Percentiles rank a stretch among this genome's conserved stretches.
Evolutionary conservation across 2,797 vertebrate genomes (phyloP).

Genomic region (Microhierax caerulescens): DNA sequence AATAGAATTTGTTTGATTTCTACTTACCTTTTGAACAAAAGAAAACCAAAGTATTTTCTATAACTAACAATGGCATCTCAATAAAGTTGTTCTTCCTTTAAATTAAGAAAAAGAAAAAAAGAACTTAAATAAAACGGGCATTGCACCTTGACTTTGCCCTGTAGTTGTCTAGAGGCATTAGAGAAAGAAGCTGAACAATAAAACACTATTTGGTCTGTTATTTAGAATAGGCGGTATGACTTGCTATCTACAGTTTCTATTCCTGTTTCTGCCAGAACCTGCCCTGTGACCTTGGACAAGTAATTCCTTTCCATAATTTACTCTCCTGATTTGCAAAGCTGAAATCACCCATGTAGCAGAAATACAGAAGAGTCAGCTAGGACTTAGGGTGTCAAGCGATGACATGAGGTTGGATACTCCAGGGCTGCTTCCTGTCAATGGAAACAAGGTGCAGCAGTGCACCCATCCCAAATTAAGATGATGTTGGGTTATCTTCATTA

Average conservation of each 20-base stretch:
- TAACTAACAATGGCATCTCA: background rate
- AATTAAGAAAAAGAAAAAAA: background rate
- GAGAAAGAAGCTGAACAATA: background rate
- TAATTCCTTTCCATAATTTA: background rate
- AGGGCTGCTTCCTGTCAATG: background rate
- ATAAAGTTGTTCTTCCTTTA: background rate
- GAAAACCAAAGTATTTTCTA: background rate
- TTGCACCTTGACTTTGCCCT: background rate
- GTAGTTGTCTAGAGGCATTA: background rate
- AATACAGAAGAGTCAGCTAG: background rate
- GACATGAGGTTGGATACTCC: background rate
- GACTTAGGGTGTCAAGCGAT: background rate
- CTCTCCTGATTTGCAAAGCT: background rate
- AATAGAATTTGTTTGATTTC: constrained; percentile 36
- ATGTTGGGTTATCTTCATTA: background rate
- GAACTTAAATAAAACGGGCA: background rate
- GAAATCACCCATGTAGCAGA: background rate
- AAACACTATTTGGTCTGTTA: background rate
- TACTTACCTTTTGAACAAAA: constrained; percentile 22
- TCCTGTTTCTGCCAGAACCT: background rate
- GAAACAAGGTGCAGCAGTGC: background rate
- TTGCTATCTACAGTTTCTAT: background rate
- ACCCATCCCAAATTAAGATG: background rate
- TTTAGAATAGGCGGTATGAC: background rate
- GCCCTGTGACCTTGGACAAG: background rate